phyloP scores from a whole-genome alignment of 2,888 invertebrate genomes.

The Coenonympha glycerion region DNA sequence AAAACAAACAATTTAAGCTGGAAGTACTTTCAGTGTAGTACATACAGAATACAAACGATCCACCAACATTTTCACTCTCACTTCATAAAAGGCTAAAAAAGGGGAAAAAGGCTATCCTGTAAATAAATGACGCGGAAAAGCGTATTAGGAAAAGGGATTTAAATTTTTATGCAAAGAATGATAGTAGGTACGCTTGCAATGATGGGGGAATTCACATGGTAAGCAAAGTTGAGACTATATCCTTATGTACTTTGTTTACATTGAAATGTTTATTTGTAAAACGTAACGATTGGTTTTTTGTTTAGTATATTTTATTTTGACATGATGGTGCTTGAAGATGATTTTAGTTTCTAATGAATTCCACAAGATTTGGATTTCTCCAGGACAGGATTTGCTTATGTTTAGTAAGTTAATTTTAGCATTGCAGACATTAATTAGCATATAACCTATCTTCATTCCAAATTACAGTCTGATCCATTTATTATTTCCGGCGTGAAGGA shows the following conservation, averaged over 20 bases:
- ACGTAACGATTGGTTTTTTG: too few species aligned
- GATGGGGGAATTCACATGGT: neutral
- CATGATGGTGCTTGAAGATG: too few species aligned
- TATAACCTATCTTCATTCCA: too few species aligned
- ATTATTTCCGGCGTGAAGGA: too few species aligned
- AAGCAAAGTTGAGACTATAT: neutral
- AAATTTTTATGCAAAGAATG: neutral
- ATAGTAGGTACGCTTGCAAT: neutral
- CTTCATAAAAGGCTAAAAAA: neutral
- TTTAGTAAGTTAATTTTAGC: too few species aligned
- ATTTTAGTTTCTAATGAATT: too few species aligned
- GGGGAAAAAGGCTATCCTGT: neutral
- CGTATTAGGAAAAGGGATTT: conserved; percentile 4
- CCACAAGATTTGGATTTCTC: too few species aligned
- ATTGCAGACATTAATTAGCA: too few species aligned
- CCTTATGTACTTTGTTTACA: neutral
- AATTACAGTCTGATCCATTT: too few species aligned
- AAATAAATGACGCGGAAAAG: conserved; percentile 4
- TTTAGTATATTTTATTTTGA: too few species aligned
- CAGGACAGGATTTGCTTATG: too few species aligned
- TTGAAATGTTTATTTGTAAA: too few species aligned
- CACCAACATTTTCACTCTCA: neutral
- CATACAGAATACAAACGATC: neutral
- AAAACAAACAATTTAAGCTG: neutral
- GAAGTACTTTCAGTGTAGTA: neutral